Evolutionary conservation across 2,113 vertebrate species (phyloP).

Genomic region (Halichoeres trimaculatus): DNA sequence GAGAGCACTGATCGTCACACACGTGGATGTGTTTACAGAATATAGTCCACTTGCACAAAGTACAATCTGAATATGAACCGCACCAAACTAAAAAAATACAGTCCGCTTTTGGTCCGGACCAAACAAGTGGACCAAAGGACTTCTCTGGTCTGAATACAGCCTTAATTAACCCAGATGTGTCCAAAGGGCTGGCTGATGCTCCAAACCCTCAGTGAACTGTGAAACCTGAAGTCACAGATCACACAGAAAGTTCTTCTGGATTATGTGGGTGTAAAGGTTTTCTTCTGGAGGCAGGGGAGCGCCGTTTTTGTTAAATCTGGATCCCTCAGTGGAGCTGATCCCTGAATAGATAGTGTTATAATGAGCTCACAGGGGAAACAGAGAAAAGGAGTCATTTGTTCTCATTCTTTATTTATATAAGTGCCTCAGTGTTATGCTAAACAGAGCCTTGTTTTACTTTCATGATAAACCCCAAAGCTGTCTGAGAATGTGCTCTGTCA

Average conservation of each 20-base stretch:
- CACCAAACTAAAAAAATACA: no score
- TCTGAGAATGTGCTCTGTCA: conserved; percentile 16
- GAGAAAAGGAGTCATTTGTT: conserved; percentile 16
- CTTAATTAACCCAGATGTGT: neutral
- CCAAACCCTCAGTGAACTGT: neutral
- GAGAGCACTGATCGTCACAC: no score
- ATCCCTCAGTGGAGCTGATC: neutral
- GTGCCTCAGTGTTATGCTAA: conserved; percentile 35
- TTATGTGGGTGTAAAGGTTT: neutral
- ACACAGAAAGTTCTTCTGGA: neutral
- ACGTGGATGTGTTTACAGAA: no score
- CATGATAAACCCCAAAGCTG: conserved; percentile 34
- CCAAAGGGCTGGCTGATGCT: neutral
- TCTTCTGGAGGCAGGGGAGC: neutral
- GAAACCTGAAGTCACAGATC: neutral
- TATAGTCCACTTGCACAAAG: no score
- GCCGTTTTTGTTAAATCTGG: neutral
- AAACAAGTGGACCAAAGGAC: no score
- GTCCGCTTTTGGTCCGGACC: no score
- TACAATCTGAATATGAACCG: no score
- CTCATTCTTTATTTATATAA: conserved; percentile 44
- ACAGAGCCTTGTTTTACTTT: conserved; percentile 30
- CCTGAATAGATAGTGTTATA: conserved; percentile 4
- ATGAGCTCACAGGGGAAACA: neutral
- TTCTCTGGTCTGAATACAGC: no score